Base-by-base conservation (phyloP, 2,888 invertebrate species). In the Amorpha juglandis region DNA sequence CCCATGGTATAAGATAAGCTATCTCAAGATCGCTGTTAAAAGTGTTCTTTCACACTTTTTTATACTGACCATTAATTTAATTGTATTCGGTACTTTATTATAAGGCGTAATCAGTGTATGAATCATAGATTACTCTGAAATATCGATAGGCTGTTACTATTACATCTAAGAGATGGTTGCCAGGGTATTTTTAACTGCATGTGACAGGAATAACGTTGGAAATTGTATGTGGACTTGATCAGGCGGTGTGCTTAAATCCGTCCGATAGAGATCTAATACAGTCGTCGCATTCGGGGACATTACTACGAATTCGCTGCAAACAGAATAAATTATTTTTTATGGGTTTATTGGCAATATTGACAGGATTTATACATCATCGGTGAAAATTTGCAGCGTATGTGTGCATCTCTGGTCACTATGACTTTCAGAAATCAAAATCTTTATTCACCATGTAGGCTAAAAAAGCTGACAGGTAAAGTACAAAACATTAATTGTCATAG, bases 201-300 rank as follows among this genome's bases (percentile, higher is more conserved):
- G 8, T 11, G 2, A 1, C 14, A 0, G 16, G 14, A 12, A 11
- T 58, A 65, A 12, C 8, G 35, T 12, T 7, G 48, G 14, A 48
- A 48, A 48, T 65, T 6, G n/a, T 19, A 9, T 38, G 48, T n/a
- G 0, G 3, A 12, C 12, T 8, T 33, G 12, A 48, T 35, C 19
- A 48, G 65, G 42, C 65, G 62, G 52, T 27, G 45, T 52, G 16
- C 51, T 65, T 65, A 45, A 52, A 62, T 27, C 48, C 38, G n/a
- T 38, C 16, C 35, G 62, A 65, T 62, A 62, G 51, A 27, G 65
- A 65, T 65, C 62, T 35, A 35, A 64, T 64, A 38, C 38, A 55
- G 58, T 48, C 55, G 55, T 47, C 33, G 55, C 64, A 58, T 47
- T 35, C 14, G 6, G 48, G 48, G 19, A 33, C 42, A 11, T 42